A percentile compares a stretch with the other conserved stretches of the same genome.
Conservation (phyloP, 2,888 invertebrate genomes). For the Sesamia inferens region DNA sequence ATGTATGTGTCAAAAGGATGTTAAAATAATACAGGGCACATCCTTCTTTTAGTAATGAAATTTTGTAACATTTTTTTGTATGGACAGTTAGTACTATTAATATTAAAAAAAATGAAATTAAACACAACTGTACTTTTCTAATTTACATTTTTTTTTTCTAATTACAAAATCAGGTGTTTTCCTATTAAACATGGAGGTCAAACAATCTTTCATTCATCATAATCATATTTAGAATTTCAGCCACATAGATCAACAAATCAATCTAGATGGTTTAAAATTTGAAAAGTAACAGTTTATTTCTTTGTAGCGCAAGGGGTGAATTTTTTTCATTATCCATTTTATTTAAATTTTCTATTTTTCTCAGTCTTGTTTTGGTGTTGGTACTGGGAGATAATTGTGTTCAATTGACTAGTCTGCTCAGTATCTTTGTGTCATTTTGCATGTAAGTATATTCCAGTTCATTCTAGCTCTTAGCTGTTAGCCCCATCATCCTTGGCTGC, state of each 20-base stretch:
- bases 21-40: background rate
- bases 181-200: slow-evolving; percentile 11
- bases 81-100: background rate
- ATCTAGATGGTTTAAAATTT: slow-evolving; percentile 76
- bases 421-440: slow-evolving; percentile 19
- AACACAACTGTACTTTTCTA: background rate
- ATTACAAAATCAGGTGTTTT: background rate
- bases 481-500: background rate
- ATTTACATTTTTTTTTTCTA: slow-evolving; percentile 7
- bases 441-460: slow-evolving; percentile 39
- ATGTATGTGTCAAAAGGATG: background rate
- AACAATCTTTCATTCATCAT: slow-evolving; percentile 12
- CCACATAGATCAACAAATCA: slow-evolving; percentile 73
- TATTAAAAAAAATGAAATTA: background rate
- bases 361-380: slow-evolving; percentile 54
- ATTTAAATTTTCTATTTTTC: slow-evolving; percentile 65
- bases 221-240: slow-evolving; percentile 60
- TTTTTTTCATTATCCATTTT: slow-evolving; percentile 75
- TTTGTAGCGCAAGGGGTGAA: slow-evolving; percentile 69
- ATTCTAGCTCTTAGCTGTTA: background rate
- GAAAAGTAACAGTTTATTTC: slow-evolving; percentile 77
- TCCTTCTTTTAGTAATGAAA: background rate
- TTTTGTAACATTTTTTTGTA: background rate
- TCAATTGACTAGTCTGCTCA: slow-evolving; percentile 19
- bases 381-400: slow-evolving; percentile 42